These are phyloP conservation scores for Ateles fusciceps DNA, from an alignment of 2,797 vertebrate species.

Conservation along the genomic window DNA sequence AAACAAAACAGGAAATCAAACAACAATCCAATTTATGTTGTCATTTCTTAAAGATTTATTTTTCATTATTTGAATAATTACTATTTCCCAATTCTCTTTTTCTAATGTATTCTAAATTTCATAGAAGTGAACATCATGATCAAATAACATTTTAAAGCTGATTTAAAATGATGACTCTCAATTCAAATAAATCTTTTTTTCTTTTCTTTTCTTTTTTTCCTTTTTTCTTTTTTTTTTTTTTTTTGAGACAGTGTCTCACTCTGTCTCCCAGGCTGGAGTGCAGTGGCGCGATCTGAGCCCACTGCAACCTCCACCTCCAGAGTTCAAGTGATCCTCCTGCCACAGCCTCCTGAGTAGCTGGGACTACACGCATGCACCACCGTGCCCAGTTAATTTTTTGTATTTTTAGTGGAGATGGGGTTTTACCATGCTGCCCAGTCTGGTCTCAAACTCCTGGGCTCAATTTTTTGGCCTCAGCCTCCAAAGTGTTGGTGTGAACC, in stretches of 20 bases:
- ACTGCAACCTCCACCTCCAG: not conserved
- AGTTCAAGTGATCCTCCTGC: not conserved
- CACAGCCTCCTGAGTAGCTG: not conserved
- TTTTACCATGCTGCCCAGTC: not conserved
- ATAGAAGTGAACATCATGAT: not conserved
- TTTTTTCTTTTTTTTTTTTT: not conserved
- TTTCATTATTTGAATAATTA: slow-evolving; percentile 59
- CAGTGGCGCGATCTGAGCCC: not conserved
- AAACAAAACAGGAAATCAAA: not conserved
- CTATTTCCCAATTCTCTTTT: slow-evolving; percentile 42
- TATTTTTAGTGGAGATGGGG: not conserved
- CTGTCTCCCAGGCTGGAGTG: not conserved
- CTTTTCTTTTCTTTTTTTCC: no score
- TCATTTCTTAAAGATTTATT: slow-evolving; percentile 8
- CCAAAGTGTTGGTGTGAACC: not conserved
- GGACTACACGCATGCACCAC: not conserved
- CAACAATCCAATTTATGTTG: slow-evolving; percentile 11
- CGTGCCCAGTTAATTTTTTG: not conserved
- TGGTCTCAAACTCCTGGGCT: not conserved
- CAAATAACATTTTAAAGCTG: slow-evolving; percentile 35
- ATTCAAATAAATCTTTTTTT: not conserved
- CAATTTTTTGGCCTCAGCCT: not conserved
- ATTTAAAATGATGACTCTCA: slow-evolving; percentile 13
- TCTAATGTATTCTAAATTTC: slow-evolving; percentile 41
- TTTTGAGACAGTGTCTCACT: not conserved